Evolutionary conservation across 1,140 invertebrate species (phyloP).

Genomic region (Acyrthosiphon pisum): DNA sequence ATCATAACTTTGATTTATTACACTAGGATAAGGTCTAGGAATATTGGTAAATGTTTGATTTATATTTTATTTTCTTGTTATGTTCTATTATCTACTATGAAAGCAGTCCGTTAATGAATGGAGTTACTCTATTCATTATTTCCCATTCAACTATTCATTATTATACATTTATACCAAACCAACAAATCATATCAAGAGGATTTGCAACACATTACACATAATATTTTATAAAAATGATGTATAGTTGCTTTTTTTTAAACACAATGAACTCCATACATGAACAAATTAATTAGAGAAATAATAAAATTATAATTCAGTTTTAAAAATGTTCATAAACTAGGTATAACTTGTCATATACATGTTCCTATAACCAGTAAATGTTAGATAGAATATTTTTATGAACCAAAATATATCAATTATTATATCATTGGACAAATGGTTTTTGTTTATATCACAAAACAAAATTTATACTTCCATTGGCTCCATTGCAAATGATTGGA

Average conservation of each 20-base stretch:
- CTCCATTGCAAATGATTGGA: neutral
- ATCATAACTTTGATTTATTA: neutral
- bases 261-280: slow-evolving; percentile 7
- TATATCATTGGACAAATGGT: neutral
- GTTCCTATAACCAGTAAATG: neutral
- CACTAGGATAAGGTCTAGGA: neutral
- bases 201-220: neutral
- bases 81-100: neutral
- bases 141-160: slow-evolving; percentile 13
- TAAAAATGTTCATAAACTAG: neutral
- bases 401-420: neutral
- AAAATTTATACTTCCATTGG: neutral
- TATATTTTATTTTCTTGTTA: neutral
- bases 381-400: neutral
- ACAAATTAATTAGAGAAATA: neutral
- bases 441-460: neutral
- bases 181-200: neutral
- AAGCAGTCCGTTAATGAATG: neutral
- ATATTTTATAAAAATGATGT: slow-evolving; percentile 9
- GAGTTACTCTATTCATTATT: neutral
- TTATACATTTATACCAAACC: neutral
- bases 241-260: neutral
- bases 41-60: neutral
- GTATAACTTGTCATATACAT: neutral
- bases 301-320: neutral